These are phyloP conservation scores for Blastobasis lacticolella DNA, from an alignment of 2,888 invertebrate species.

Conservation along the genomic window DNA sequence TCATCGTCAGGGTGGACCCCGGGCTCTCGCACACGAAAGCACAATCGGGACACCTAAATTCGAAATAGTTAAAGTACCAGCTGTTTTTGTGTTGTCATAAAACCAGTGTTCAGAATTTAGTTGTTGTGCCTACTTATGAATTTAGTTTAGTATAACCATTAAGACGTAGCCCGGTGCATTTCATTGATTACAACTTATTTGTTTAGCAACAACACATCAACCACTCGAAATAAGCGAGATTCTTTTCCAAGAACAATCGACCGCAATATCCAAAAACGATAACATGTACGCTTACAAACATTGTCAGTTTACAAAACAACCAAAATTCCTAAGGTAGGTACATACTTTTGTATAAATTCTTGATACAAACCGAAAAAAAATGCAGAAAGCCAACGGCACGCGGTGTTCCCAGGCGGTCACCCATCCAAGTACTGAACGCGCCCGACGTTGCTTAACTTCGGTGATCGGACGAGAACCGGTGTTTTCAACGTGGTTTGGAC, in stretches of 20 bases:
- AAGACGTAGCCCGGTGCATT: too few relatives aligned
- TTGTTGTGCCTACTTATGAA: too few relatives aligned
- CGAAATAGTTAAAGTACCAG: too few relatives aligned
- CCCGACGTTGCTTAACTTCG: slow-evolving; percentile 68
- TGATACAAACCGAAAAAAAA: too few relatives aligned
- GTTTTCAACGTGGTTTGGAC: slow-evolving; percentile 63
- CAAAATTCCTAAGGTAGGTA: neutral
- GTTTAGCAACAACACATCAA: slow-evolving; percentile 3
- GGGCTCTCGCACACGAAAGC: too few relatives aligned
- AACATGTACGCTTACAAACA: neutral
- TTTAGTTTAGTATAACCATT: too few relatives aligned
- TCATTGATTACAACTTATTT: neutral
- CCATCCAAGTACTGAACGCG: slow-evolving; percentile 68
- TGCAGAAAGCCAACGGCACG: too few relatives aligned
- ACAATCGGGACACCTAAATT: too few relatives aligned
- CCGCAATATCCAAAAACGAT: neutral
- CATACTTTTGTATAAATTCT: too few relatives aligned
- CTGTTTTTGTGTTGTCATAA: too few relatives aligned
- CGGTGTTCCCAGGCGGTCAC: slow-evolving; percentile 64
- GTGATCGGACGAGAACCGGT: slow-evolving; percentile 70
- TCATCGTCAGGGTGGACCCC: too few relatives aligned
- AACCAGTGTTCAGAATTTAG: too few relatives aligned
- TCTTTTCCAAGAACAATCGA: neutral
- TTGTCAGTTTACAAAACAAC: neutral
- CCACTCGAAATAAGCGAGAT: neutral